A percentile compares a stretch with the other conserved stretches of the same genome.
Evolutionary conservation across 2,888 invertebrate genomes (phyloP).

Genomic region (Sclerodermus sp.): DNA sequence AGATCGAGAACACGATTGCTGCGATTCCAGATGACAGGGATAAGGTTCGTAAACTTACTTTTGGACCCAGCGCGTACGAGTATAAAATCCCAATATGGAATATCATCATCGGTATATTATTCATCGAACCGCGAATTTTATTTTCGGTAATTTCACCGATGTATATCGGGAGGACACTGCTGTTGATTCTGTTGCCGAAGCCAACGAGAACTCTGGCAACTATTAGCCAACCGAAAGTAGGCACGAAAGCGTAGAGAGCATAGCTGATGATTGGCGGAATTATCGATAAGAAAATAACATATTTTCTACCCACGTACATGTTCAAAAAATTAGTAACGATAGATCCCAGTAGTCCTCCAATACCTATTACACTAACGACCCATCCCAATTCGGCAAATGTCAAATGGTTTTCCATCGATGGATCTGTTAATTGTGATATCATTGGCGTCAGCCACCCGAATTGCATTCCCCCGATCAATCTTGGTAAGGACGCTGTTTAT

Average conservation of each 20-base stretch:
- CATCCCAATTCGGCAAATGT: background rate
- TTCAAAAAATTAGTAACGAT: background rate
- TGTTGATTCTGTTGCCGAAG: background rate
- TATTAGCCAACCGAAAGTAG: slow-evolving; percentile 1
- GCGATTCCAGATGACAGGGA: background rate
- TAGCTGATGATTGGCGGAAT: slow-evolving; percentile 6
- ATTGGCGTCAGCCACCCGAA: background rate
- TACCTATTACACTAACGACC: background rate
- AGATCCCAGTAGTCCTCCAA: background rate
- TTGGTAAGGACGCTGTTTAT: background rate
- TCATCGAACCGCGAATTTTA: slow-evolving; percentile 9
- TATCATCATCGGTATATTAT: background rate
- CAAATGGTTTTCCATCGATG: background rate
- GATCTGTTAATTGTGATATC: background rate
- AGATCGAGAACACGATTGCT: background rate
- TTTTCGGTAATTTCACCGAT: slow-evolving; percentile 14
- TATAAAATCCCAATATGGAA: slow-evolving; percentile 6
- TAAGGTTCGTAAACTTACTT: background rate
- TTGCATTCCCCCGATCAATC: background rate
- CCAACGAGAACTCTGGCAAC: slow-evolving; percentile 12
- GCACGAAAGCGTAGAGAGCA: background rate
- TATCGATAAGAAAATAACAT: slow-evolving; percentile 1
- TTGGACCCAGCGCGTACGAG: slow-evolving; percentile 2
- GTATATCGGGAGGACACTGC: slow-evolving; percentile 6
- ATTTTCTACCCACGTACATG: slow-evolving; percentile 11